These are phyloP conservation scores for Melanotaenia boesemani DNA, from an alignment of 2,797 vertebrate species.

Conservation along the genomic window DNA sequence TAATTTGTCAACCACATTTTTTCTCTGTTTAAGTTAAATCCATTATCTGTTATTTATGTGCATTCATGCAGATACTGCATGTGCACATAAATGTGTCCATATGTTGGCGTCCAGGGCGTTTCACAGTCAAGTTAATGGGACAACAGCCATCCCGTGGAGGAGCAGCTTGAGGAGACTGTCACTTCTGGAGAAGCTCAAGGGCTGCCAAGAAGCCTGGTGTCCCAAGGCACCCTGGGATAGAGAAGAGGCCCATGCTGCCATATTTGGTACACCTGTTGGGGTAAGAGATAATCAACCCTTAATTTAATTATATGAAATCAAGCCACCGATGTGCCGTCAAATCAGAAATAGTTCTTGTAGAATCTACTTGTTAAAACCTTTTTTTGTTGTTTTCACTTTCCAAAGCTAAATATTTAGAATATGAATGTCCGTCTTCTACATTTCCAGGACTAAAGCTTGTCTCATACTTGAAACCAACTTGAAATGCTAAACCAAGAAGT, in stretches of 20 bases:
- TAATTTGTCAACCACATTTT: background rate
- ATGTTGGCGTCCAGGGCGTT: constrained; percentile 58
- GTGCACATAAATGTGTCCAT: background rate
- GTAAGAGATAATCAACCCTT: constrained; percentile 52
- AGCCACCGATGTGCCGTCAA: no score
- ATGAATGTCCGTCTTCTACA: background rate
- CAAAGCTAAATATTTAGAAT: background rate
- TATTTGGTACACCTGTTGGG: constrained; percentile 77
- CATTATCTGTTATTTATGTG: background rate
- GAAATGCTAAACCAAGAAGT: no score
- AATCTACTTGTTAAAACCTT: no score
- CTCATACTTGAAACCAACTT: no score
- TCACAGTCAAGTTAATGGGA: constrained; percentile 62
- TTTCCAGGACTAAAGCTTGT: background rate
- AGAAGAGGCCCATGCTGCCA: constrained; percentile 65
- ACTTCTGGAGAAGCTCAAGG: constrained; percentile 75
- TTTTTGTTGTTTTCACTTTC: no score
- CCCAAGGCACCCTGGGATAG: constrained; percentile 76
- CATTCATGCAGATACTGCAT: background rate
- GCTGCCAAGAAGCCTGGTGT: constrained; percentile 81
- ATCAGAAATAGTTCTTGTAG: no score
- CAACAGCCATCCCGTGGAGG: constrained; percentile 73
- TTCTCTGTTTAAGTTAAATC: background rate
- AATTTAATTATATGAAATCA: no score
- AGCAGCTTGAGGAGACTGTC: constrained; percentile 57